Evolutionary conservation across 2,797 vertebrate species (phyloP).

Genomic region (Synanceia verrucosa): DNA sequence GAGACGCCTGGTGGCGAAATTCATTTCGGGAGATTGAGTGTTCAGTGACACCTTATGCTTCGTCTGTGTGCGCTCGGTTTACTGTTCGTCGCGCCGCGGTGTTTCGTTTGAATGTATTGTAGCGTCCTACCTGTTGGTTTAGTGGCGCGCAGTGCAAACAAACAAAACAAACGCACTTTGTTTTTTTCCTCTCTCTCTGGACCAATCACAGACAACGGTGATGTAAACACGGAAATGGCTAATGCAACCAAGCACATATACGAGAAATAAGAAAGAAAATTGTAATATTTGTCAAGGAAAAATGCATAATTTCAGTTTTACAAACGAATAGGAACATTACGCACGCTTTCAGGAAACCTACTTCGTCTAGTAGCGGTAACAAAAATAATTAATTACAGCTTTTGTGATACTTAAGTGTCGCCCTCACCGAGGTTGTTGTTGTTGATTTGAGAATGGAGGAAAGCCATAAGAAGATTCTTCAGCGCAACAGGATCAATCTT

Average conservation of each 20-base stretch:
- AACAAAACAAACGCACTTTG: conserved; percentile 38
- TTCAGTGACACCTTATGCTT: neutral
- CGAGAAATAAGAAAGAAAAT: neutral
- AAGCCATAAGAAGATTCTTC: conserved; percentile 80
- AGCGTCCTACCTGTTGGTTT: fast-evolving
- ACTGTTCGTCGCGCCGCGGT: fast-evolving
- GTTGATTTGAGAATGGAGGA: conserved; percentile 83
- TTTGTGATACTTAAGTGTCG: neutral
- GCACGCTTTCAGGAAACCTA: neutral
- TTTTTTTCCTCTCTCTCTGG: neutral
- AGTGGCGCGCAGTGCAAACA: fast-evolving
- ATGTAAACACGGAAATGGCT: conserved; percentile 75
- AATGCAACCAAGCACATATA: conserved; percentile 8
- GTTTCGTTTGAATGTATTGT: neutral
- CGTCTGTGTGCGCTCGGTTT: conserved; percentile 32
- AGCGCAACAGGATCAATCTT: conserved; percentile 76
- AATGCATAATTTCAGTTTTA: neutral
- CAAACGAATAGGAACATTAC: fast-evolving
- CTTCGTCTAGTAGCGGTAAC: neutral
- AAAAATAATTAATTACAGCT: too few species aligned
- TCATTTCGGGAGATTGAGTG: conserved; percentile 53
- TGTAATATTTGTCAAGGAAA: neutral
- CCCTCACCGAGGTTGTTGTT: neutral
- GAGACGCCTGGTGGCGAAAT: conserved; percentile 17
- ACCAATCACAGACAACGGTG: conserved; percentile 65